Base-by-base conservation (phyloP, 1,140 invertebrate genomes). In the Pseudomyrmex dendroicus region DNA sequence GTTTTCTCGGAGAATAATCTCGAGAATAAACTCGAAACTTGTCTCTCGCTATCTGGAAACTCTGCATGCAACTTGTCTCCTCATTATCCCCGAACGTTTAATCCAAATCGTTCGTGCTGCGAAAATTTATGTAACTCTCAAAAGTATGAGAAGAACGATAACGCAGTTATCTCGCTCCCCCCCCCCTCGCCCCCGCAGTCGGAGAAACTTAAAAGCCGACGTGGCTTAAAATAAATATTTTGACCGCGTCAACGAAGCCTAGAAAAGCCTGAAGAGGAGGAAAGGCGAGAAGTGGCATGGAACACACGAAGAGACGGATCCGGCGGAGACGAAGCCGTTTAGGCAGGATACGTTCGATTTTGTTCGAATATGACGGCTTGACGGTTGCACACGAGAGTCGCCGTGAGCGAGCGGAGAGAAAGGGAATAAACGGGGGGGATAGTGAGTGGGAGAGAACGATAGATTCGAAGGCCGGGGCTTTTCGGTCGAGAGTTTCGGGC, bases 401-500 rank as follows among this genome's bases (percentile, higher is more conserved):
- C 46, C 46, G 52, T 61, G 59, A 50, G 50, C 46, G 56, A 72
- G 61, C 48, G 67, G 66, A 73, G 61, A 63, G 72, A 66, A 76
- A 78, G 73, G 73, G 82, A 77, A 85, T 80, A 82, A 80, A 35
- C 62, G 46, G 13, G 82, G 82, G 67, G 68, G 20, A 70, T 46
- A 56, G 57, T 56, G 52, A 12, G 73, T n/a, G 62, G 13, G 35
- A 56, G 82, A 72, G 59, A 15, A 66, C 20, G 20, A 57, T 35
- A 12, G 76, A 89, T 89, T 77, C 88, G 88, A 89, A 89, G 88
- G 88, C 84, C 82, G 86, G 73, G 72, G 88, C 88, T 89, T 89
- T 89, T 89, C 87, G 88, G 78, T 89, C 86, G 86, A 89, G 88
- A 89, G 88, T 89, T 89, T 89, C 86, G 87, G 87, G 88, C 86